Conservation (phyloP, 2,888 invertebrate species). For the Emmelina monodactyla region DNA sequence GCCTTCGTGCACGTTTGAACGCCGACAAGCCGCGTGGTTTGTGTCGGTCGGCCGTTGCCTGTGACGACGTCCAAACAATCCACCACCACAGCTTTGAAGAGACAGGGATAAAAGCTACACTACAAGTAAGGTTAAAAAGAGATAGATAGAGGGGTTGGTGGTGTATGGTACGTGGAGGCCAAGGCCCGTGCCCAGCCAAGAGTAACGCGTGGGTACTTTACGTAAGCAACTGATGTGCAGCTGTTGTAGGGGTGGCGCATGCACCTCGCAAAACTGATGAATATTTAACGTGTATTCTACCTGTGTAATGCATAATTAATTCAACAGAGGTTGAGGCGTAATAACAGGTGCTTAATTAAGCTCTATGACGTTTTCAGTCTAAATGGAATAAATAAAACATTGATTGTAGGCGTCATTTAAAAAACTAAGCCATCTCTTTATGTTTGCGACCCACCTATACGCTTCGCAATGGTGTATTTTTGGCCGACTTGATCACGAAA, state of each 20-base stretch:
- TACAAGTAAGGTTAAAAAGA: slow-evolving; percentile 22
- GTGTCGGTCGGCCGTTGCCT: slow-evolving; percentile 54
- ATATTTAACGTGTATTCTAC: no score
- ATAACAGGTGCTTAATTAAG: no score
- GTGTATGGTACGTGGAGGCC: slow-evolving; percentile 29
- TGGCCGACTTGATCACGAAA: no score
- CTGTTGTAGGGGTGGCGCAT: slow-evolving; percentile 25
- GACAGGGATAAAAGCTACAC: slow-evolving; percentile 32
- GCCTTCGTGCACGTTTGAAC: slow-evolving; percentile 34
- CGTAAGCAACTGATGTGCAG: slow-evolving; percentile 39
- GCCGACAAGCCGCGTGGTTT: slow-evolving; percentile 36
- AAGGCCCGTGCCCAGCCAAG: slow-evolving; percentile 49
- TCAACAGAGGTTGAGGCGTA: no score
- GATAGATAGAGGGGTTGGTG: slow-evolving; percentile 39
- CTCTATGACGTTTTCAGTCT: no score
- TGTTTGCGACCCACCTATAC: no score
- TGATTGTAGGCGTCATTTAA: no score
- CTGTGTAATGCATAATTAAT: no score
- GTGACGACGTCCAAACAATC: slow-evolving; percentile 58
- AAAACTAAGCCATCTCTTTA: no score
- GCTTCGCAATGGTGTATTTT: no score
- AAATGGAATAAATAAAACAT: no score
- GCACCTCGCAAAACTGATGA: no score
- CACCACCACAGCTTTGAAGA: slow-evolving; percentile 36
- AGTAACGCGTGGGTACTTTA: slow-evolving; percentile 44